A percentile compares a stretch with the other conserved stretches of the same genome.
Evolutionary conservation across 2,797 vertebrate species (phyloP).

Genomic region (Brachymystax lenok): DNA sequence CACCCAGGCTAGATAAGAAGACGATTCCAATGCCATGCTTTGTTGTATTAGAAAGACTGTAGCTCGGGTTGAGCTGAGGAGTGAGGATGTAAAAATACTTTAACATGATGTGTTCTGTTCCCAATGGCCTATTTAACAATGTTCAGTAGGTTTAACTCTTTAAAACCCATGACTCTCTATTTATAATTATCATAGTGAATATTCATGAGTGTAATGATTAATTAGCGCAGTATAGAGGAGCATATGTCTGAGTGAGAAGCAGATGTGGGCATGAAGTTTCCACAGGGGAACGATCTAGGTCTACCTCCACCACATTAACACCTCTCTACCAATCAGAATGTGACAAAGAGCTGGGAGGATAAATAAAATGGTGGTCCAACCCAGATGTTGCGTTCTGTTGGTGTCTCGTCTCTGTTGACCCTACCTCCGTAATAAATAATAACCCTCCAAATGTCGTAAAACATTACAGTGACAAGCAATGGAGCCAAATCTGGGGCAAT

Average conservation of each 20-base stretch:
- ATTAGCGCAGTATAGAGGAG: background rate
- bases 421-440: background rate
- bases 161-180: slow-evolving; percentile 14
- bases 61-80: background rate
- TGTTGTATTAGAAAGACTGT: too few species aligned
- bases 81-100: background rate
- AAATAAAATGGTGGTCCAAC: background rate
- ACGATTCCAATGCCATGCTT: too few species aligned
- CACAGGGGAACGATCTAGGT: background rate
- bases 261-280: background rate
- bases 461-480: background rate
- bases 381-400: background rate
- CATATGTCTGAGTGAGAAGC: background rate
- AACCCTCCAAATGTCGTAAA: background rate
- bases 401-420: background rate
- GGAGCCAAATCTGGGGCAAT: background rate
- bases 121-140: background rate
- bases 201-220: slow-evolving; percentile 25
- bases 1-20: too few species aligned
- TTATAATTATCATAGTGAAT: slow-evolving; percentile 36
- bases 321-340: background rate
- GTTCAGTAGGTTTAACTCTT: background rate
- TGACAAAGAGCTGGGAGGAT: background rate
- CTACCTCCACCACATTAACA: background rate
- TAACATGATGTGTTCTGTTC: background rate